phyloP scores from a whole-genome alignment of 2,797 vertebrate species.

The Diplodus sargus region DNA sequence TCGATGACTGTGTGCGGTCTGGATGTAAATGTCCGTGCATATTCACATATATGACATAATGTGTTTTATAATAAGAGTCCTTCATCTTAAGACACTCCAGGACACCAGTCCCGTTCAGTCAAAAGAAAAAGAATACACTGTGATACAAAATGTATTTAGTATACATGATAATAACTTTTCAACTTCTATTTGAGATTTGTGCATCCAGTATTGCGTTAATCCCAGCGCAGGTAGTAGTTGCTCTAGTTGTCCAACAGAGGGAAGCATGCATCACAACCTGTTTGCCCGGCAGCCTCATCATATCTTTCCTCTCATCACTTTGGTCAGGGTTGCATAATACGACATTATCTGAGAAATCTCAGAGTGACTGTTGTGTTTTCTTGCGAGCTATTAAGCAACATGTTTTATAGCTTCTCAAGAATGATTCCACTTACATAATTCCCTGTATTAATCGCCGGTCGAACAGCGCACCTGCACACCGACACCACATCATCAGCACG shows the following conservation, averaged over 20 bases:
- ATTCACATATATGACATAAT: background rate
- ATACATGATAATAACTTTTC: background rate
- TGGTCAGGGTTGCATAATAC: constrained; percentile 19
- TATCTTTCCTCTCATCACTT: constrained; percentile 19
- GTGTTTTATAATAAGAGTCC: too few relatives aligned
- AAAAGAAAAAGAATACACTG: background rate
- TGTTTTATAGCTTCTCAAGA: background rate
- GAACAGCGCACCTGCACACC: background rate
- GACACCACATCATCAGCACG: background rate
- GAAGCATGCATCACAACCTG: constrained; percentile 46
- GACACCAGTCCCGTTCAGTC: background rate
- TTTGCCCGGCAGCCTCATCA: background rate
- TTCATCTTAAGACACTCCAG: background rate
- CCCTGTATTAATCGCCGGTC: constrained; percentile 8
- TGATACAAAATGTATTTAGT: background rate
- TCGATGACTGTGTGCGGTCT: background rate
- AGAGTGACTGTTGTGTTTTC: background rate
- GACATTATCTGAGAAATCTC: constrained; percentile 5
- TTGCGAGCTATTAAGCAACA: background rate
- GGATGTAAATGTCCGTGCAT: background rate
- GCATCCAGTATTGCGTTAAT: background rate
- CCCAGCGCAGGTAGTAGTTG: constrained; percentile 23
- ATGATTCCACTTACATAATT: background rate
- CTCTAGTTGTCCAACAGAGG: constrained; percentile 69
- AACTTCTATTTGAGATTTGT: background rate